These are phyloP conservation scores for Priocnemis perturbator DNA, from an alignment of 2,888 invertebrate genomes.

Conservation along the genomic window DNA sequence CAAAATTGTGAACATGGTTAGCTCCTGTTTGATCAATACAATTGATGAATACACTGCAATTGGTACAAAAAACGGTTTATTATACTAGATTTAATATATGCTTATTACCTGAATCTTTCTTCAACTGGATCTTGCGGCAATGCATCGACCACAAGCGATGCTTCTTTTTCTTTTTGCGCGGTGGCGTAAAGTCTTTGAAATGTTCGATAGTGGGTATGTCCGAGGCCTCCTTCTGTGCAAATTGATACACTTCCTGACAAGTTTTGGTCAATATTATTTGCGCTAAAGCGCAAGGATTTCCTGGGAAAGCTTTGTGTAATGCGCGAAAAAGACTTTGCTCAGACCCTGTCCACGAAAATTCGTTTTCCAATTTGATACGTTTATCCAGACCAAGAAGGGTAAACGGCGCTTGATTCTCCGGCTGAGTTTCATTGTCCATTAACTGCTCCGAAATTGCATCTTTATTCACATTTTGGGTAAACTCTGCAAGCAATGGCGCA, in stretches of 20 bases:
- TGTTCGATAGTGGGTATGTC: constrained; percentile 86
- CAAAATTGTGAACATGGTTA: constrained; percentile 90
- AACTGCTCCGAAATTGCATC: constrained; percentile 68
- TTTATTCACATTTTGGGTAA: constrained; percentile 73
- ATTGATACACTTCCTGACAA: constrained; percentile 93
- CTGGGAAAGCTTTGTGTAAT: constrained; percentile 91
- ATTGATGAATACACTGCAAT: constrained; percentile 10
- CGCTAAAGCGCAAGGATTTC: constrained; percentile 96
- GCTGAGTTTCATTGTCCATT: constrained; percentile 67
- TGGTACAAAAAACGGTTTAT: too few relatives aligned
- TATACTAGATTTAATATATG: too few relatives aligned
- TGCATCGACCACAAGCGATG: constrained; percentile 97
- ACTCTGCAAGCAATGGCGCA: constrained; percentile 57
- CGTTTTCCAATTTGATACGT: constrained; percentile 75
- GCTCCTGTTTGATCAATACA: constrained; percentile 65
- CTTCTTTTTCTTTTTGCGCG: constrained; percentile 97
- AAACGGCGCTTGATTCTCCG: constrained; percentile 76
- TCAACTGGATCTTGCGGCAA: constrained; percentile 95
- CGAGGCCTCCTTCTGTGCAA: constrained; percentile 88
- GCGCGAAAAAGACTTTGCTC: constrained; percentile 95
- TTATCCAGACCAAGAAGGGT: constrained; percentile 77
- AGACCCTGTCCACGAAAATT: constrained; percentile 91
- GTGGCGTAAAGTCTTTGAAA: constrained; percentile 86
- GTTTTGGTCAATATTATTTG: constrained; percentile 95
- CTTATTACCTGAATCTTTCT: constrained; percentile 86